Conservation (phyloP, 2,888 invertebrate genomes). For the Diaprepes abbreviatus region DNA sequence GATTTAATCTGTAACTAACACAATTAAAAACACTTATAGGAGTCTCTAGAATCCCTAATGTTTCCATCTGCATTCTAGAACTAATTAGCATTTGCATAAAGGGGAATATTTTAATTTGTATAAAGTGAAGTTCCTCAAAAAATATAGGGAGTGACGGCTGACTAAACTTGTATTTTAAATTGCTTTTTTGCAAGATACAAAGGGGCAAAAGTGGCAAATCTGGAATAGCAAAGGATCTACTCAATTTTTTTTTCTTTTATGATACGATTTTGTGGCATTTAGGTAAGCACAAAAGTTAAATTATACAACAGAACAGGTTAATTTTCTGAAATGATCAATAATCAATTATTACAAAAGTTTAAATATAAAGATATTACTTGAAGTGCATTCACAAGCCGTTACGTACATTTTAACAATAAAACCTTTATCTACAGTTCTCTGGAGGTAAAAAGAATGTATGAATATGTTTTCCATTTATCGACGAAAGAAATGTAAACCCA, state of each 20-base stretch:
- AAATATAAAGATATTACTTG: too few species aligned
- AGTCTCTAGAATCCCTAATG: slow-evolving; percentile 1
- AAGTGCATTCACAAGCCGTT: too few species aligned
- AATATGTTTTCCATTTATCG: too few species aligned
- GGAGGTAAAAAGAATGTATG: too few species aligned
- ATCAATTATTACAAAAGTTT: too few species aligned
- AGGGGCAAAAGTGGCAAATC: slow-evolving; percentile 23
- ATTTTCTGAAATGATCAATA: not conserved
- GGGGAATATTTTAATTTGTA: slow-evolving; percentile 28
- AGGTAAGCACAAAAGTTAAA: not conserved
- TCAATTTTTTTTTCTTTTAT: slow-evolving; percentile 37
- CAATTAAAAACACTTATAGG: slow-evolving; percentile 17
- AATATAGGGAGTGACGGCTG: slow-evolving; percentile 32
- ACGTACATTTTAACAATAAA: too few species aligned
- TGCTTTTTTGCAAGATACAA: slow-evolving; percentile 34
- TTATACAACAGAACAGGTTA: not conserved
- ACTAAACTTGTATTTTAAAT: slow-evolving; percentile 40
- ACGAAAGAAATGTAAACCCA: too few species aligned
- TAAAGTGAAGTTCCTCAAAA: slow-evolving; percentile 29
- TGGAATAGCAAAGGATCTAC: slow-evolving; percentile 34
- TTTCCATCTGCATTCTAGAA: slow-evolving; percentile 13
- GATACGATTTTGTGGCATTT: not conserved
- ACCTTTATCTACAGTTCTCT: too few species aligned
- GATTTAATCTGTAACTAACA: slow-evolving; percentile 5
- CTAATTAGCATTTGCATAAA: slow-evolving; percentile 21